phyloP scores from a whole-genome alignment of 1,140 invertebrate species.

The Cotesia chilonis region DNA sequence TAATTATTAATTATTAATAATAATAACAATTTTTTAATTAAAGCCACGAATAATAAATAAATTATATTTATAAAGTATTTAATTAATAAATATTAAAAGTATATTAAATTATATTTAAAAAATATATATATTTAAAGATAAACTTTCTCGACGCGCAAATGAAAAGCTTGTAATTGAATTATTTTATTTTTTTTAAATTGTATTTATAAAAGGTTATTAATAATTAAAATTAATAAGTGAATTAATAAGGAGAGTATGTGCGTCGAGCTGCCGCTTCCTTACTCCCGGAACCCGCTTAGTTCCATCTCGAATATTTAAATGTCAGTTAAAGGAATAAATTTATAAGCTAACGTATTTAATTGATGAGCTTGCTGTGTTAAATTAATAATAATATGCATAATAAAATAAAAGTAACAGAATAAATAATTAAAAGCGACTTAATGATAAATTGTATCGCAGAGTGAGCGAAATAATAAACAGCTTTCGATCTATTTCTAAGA shows the following conservation, averaged over 20 bases:
- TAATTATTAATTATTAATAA: no score
- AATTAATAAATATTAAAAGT: no score
- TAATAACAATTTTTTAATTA: no score
- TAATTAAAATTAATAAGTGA: neutral
- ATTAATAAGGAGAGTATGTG: constrained; percentile 16
- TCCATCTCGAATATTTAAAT: neutral
- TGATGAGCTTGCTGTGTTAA: constrained; percentile 13
- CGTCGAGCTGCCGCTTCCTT: constrained; percentile 36
- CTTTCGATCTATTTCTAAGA: constrained; percentile 38
- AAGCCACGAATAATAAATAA: no score
- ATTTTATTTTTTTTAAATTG: neutral
- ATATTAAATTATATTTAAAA: no score
- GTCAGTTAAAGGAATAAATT: constrained; percentile 15
- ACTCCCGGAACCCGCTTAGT: constrained; percentile 32
- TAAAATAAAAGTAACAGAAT: neutral
- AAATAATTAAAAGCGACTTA: neutral
- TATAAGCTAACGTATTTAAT: constrained; percentile 1
- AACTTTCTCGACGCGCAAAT: no score
- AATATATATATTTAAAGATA: no score
- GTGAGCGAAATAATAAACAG: constrained; percentile 25
- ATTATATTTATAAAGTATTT: no score
- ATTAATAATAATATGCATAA: neutral
- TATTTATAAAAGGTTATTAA: no score
- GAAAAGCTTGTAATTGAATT: no score
- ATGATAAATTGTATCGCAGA: constrained; percentile 5